Conservation (phyloP, 2,797 vertebrate species). For the Scarus forsteni region DNA sequence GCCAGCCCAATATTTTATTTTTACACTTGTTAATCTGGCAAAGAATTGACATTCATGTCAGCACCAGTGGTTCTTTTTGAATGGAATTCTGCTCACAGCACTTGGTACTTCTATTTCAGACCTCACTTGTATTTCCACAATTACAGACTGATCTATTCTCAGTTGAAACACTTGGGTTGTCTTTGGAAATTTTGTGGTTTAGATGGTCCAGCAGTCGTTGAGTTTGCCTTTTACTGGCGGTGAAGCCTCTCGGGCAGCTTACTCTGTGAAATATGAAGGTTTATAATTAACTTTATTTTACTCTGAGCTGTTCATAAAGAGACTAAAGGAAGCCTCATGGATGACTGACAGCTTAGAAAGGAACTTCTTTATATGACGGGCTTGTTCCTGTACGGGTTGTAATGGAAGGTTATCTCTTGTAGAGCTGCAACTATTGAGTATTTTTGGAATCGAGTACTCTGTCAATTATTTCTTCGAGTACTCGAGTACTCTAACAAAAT, state of each 20-base stretch:
- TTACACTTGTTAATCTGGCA: too few relatives aligned
- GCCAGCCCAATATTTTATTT: too few relatives aligned
- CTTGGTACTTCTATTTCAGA: constrained; percentile 3
- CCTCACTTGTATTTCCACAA: constrained; percentile 40
- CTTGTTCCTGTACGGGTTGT: too few relatives aligned
- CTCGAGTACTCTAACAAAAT: too few relatives aligned
- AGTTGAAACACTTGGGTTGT: constrained; percentile 17
- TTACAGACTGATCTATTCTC: constrained; percentile 16
- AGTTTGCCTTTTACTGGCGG: not conserved
- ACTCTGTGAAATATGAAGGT: not conserved
- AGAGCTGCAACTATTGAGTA: too few relatives aligned
- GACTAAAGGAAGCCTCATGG: too few relatives aligned
- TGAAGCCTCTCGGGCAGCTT: not conserved
- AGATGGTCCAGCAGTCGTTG: not conserved
- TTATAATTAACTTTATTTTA: not conserved
- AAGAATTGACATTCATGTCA: too few relatives aligned
- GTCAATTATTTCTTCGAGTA: too few relatives aligned
- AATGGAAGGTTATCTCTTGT: too few relatives aligned
- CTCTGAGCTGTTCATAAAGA: not conserved
- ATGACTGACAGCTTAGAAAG: too few relatives aligned
- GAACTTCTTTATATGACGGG: too few relatives aligned
- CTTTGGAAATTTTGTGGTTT: constrained; percentile 47
- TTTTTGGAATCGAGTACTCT: too few relatives aligned
- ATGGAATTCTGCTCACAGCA: constrained; percentile 6
- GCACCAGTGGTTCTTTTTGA: not conserved